Evolutionary conservation across 2,888 invertebrate genomes (phyloP).

Genomic region (Dioctria linearis): DNA sequence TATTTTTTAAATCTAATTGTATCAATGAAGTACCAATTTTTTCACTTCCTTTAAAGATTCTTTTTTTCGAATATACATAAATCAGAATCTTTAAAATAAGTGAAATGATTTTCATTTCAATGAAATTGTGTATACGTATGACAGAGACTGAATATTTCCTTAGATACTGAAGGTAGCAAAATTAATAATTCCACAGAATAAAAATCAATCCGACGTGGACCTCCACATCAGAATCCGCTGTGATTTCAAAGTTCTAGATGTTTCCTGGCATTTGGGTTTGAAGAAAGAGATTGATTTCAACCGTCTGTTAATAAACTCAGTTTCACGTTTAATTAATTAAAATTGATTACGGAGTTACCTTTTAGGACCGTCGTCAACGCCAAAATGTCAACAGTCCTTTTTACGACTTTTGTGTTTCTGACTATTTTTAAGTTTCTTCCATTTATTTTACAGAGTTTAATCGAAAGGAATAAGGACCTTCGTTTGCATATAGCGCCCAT

Average conservation of each 20-base stretch:
- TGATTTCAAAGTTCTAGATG: constrained; percentile 5
- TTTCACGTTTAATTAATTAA: constrained; percentile 52
- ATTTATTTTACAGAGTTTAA: constrained; percentile 46
- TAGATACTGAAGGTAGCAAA: neutral
- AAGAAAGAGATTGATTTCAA: neutral
- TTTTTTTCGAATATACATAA: too few relatives aligned
- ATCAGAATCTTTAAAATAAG: too few relatives aligned
- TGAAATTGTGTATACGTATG: too few relatives aligned
- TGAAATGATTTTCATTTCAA: too few relatives aligned
- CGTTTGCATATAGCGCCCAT: constrained; percentile 15
- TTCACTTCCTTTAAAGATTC: too few relatives aligned
- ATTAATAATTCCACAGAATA: constrained; percentile 30
- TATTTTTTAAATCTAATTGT: too few relatives aligned
- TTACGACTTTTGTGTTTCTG: constrained; percentile 34
- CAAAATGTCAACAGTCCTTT: constrained; percentile 50
- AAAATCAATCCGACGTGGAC: neutral
- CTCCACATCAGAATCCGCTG: constrained; percentile 6
- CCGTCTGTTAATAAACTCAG: constrained; percentile 45
- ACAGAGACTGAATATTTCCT: too few relatives aligned
- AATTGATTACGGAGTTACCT: constrained; percentile 49
- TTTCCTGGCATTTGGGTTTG: neutral
- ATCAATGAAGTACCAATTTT: too few relatives aligned
- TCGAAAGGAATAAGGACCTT: constrained; percentile 28
- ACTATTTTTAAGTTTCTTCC: constrained; percentile 33
- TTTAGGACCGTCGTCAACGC: constrained; percentile 48